These are phyloP conservation scores for Mylabris phalerata DNA, from an alignment of 1,140 invertebrate species.

Conservation along the genomic window DNA sequence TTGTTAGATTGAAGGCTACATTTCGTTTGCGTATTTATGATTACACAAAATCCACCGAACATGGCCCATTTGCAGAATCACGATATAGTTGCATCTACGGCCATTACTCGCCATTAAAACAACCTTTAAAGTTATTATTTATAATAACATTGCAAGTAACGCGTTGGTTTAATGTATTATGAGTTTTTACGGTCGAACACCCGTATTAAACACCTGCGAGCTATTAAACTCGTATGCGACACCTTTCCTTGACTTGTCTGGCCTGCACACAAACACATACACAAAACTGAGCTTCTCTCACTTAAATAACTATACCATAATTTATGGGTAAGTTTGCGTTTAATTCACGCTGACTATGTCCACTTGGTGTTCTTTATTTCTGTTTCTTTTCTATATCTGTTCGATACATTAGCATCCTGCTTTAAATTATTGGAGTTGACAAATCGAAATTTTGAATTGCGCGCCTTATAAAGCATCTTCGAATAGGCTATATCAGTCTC, in stretches of 20 bases:
- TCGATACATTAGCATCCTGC: too few species aligned
- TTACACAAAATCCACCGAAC: too few species aligned
- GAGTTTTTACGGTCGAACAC: conserved; percentile 18
- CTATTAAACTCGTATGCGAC: conserved; percentile 5
- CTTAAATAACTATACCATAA: conserved; percentile 28
- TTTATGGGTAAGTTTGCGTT: conserved; percentile 26
- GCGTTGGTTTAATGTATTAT: conserved; percentile 23
- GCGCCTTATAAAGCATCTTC: too few species aligned
- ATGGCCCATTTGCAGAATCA: too few species aligned
- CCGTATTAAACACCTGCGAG: conserved; percentile 17
- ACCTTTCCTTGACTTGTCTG: conserved; percentile 16
- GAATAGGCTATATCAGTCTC: too few species aligned
- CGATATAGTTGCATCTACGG: conserved; percentile 15
- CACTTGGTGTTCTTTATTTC: conserved; percentile 1
- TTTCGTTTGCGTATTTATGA: too few species aligned
- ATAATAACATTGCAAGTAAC: conserved; percentile 24
- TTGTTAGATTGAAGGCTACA: too few species aligned
- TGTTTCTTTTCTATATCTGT: not conserved
- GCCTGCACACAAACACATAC: not conserved
- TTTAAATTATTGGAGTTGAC: too few species aligned
- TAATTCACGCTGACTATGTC: conserved; percentile 13
- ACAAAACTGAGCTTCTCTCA: conserved; percentile 1
- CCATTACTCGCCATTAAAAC: conserved; percentile 16
- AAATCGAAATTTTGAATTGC: too few species aligned
- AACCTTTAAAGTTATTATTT: conserved; percentile 23